Evolutionary conservation across 2,888 invertebrate species (phyloP), one percentile per base, ranked within the genome.

Genomic region (Calameuta filiformis): DNA sequence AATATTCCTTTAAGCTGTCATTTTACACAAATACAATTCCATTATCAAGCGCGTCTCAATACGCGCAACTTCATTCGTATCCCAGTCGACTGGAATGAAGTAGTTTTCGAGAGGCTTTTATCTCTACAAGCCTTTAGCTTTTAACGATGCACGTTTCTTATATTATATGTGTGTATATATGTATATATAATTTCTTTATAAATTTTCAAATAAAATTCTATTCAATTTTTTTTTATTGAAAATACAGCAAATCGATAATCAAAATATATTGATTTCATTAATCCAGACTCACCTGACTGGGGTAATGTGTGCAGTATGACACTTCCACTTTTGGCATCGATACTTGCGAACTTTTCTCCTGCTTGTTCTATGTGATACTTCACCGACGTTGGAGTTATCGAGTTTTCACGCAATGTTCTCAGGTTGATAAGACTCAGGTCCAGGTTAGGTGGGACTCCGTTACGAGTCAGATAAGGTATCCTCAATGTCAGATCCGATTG

Each of bases 401-500:
- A 89, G 71, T 90, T 87, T 77, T 90, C 87, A 34, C 84, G 85
- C 23, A 91, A 80, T 9, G 89, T 87, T 77, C 89, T 86, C 71
- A 89, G 79, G 12, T 81, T 85, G 56, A 90, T 76, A 73, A 91
- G 73, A 11, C 84, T 85, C 23, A 89, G 37, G 34, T 83, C 81
- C 40, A 85, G 76, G 37, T 78, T 78, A 33, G 83, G 77, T 76
- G 31, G 77, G 71, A 79, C 82, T 37, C 81, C 84, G 75, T 86
- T 84, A 73, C 79, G 81, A 35, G 75, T 33, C 33, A 84, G 75
- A 69, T 88, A 87, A 4, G 91, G 91, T 74, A 91, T 75, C 69
- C 86, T 86, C 69, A 90, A 73, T 9, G 83, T 85, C 76, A 91
- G 78, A 73, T 91, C 86, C 68, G 91, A 91, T 75, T 91, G 91